Evolutionary conservation across 2,797 vertebrate genomes (phyloP).

Genomic region (Cyclopterus lumpus): DNA sequence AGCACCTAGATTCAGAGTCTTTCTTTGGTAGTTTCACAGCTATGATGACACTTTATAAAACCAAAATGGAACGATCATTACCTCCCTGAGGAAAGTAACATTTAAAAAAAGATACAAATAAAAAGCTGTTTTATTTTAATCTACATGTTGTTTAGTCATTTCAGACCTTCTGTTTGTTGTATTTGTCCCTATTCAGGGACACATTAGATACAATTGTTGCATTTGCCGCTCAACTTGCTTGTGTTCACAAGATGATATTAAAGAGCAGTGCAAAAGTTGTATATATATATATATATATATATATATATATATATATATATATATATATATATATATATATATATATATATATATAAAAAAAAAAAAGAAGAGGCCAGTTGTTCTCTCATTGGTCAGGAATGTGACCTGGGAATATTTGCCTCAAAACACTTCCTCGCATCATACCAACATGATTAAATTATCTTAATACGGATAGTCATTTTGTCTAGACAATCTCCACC

Average conservation of each 20-base stretch:
- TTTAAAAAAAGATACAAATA: not conserved
- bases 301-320: too few species aligned
- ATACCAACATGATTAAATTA: not conserved
- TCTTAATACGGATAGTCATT: not conserved
- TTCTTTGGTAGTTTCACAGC: conserved; percentile 8
- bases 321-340: too few species aligned
- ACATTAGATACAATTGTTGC: not conserved
- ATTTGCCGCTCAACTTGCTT: not conserved
- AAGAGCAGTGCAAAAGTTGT: not conserved
- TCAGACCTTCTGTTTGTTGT: too few species aligned
- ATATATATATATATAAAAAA: too few species aligned
- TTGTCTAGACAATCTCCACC: not conserved
- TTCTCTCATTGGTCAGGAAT: not conserved
- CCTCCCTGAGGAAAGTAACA: not conserved
- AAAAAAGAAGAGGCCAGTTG: not conserved
- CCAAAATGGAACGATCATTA: not conserved
- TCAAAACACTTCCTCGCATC: not conserved
- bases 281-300: too few species aligned
- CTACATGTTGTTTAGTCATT: not conserved
- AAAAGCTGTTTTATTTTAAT: not conserved
- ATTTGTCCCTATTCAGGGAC: not conserved
- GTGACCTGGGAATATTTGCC: not conserved
- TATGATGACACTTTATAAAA: not conserved
- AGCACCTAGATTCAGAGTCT: not conserved
- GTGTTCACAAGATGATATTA: not conserved